Evolutionary conservation across 2,888 invertebrate species (phyloP).

Genomic region (Aphodius sticticus): DNA sequence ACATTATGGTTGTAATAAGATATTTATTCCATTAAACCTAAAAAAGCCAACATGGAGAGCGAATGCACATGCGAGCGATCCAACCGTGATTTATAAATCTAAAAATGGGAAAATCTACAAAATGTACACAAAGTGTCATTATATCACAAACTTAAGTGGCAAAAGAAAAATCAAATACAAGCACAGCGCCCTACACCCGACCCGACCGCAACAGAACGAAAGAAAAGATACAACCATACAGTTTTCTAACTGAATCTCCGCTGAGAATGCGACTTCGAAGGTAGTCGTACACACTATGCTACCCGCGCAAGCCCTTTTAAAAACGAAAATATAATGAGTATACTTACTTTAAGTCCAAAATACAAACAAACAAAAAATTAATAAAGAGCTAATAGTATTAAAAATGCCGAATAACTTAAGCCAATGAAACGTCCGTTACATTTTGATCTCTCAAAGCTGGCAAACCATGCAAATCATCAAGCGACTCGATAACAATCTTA

Average conservation of each 20-base stretch:
- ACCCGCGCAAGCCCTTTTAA: too few species aligned
- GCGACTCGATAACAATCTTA: background rate
- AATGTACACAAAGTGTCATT: background rate
- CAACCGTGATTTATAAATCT: too few species aligned
- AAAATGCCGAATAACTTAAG: background rate
- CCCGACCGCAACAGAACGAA: background rate
- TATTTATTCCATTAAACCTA: background rate
- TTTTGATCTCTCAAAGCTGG: background rate
- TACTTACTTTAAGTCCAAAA: background rate
- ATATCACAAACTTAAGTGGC: background rate
- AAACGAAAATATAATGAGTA: background rate
- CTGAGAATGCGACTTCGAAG: background rate
- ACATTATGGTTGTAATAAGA: background rate
- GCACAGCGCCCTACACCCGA: background rate
- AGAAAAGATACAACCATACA: background rate
- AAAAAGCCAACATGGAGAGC: background rate
- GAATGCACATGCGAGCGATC: too few species aligned
- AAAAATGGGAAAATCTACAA: background rate
- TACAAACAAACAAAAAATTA: background rate
- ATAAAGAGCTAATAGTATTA: background rate
- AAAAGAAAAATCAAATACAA: background rate
- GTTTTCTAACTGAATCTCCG: background rate
- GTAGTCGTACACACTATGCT: background rate
- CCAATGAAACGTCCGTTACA: background rate
- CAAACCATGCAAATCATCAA: background rate